Evolutionary conservation across 2,888 invertebrate species (phyloP).

Genomic region (Nycteola revayana): DNA sequence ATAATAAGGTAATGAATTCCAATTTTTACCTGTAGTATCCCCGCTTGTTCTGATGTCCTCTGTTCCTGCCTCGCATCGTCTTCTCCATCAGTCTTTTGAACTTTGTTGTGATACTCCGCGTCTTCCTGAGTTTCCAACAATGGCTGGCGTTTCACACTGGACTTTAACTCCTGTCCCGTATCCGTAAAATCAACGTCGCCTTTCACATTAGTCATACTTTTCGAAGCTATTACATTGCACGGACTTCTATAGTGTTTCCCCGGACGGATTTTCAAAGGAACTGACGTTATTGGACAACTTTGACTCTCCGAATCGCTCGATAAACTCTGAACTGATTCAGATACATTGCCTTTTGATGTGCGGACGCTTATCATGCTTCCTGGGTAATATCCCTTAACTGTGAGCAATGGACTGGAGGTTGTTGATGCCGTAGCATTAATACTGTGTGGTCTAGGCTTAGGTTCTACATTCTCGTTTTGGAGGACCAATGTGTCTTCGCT

Average conservation of each 20-base stretch:
- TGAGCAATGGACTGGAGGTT: slow-evolving; percentile 86
- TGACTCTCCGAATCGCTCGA: slow-evolving; percentile 85
- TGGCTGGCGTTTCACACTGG: slow-evolving; percentile 76
- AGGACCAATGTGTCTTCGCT: slow-evolving; percentile 89
- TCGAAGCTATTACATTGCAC: slow-evolving; percentile 77
- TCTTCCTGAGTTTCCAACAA: slow-evolving; percentile 68
- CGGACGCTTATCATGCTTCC: slow-evolving; percentile 85
- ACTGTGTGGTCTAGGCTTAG: slow-evolving; percentile 81
- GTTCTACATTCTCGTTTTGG: slow-evolving; percentile 61
- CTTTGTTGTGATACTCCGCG: slow-evolving; percentile 75
- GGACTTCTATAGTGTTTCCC: slow-evolving; percentile 61
- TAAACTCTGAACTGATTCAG: slow-evolving; percentile 85
- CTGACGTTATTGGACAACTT: slow-evolving; percentile 77
- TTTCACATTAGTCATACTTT: slow-evolving; percentile 84
- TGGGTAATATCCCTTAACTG: slow-evolving; percentile 83
- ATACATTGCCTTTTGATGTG: slow-evolving; percentile 80
- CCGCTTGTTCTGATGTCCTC: slow-evolving; percentile 71
- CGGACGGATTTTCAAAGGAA: slow-evolving; percentile 80
- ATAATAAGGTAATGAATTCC: too few species aligned
- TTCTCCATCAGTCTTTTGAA: slow-evolving; percentile 73
- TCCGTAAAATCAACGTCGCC: slow-evolving; percentile 72
- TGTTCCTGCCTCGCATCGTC: slow-evolving; percentile 58
- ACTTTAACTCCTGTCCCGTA: slow-evolving; percentile 62
- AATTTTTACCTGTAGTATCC: slow-evolving; percentile 86
- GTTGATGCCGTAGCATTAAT: slow-evolving; percentile 84